phyloP scores from a whole-genome alignment of 2,113 vertebrate species.

The Uropsilus gracilis region DNA sequence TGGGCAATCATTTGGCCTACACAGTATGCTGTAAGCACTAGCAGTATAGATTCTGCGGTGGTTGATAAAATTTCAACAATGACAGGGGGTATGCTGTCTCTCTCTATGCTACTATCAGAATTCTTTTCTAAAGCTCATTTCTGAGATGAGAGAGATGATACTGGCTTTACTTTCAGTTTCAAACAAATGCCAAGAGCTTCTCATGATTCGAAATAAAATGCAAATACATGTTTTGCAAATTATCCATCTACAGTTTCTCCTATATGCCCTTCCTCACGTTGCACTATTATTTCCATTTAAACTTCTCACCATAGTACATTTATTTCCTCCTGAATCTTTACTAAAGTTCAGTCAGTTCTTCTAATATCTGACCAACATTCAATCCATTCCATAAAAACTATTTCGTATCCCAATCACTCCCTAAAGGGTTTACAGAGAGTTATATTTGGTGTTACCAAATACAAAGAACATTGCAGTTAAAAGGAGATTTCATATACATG shows the following conservation, averaged over 20 bases:
- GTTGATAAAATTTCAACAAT: background rate
- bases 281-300: background rate
- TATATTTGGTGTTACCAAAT: background rate
- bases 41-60: background rate
- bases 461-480: background rate
- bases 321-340: background rate
- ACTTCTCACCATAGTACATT: background rate
- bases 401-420: background rate
- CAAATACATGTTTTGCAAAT: background rate
- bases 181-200: background rate
- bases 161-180: background rate
- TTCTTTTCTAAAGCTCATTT: background rate
- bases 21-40: background rate
- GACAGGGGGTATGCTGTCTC: background rate
- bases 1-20: background rate
- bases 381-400: background rate
- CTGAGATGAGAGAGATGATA: background rate
- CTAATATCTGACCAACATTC: background rate
- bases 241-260: background rate
- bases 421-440: background rate
- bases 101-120: background rate
- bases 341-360: background rate
- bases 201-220: slow-evolving; percentile 14
- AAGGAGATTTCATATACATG: background rate
- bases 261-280: background rate